A percentile compares a stretch with the other conserved stretches of the same genome.
phyloP scores from a whole-genome alignment of 2,797 vertebrate species.

The Melopsittacus undulatus region DNA sequence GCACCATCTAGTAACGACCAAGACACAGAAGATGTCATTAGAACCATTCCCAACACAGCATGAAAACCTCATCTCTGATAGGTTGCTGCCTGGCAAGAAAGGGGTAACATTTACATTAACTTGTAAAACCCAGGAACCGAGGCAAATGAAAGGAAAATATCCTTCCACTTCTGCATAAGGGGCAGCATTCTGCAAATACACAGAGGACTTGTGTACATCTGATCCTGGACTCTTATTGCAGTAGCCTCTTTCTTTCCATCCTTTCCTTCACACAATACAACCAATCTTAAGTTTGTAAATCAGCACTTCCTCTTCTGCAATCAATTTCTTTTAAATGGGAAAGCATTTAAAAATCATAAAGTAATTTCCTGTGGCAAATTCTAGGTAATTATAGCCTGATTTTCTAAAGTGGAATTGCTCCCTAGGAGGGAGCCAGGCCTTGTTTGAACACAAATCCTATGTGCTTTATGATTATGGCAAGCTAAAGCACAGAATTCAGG shows the following conservation, averaged over 20 bases:
- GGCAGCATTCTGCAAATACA: not conserved
- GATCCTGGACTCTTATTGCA: accelerated
- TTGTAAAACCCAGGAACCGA: not conserved
- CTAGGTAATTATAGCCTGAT: conserved; percentile 8
- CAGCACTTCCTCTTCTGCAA: not conserved
- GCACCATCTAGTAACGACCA: not conserved
- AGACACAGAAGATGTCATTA: not conserved
- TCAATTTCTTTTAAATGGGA: not conserved
- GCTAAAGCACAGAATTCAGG: not conserved
- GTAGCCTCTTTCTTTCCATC: not conserved
- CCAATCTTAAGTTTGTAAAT: not conserved
- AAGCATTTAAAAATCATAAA: not conserved
- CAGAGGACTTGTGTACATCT: not conserved
- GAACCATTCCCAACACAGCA: not conserved
- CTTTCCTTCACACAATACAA: not conserved
- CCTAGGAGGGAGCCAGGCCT: not conserved
- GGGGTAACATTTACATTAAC: not conserved
- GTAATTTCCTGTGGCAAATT: conserved; percentile 32
- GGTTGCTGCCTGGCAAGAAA: not conserved
- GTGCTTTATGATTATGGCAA: not conserved
- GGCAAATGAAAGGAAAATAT: not conserved
- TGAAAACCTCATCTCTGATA: not conserved
- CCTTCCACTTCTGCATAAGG: not conserved
- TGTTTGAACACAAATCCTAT: not conserved
- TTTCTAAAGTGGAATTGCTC: not conserved